Conservation (phyloP, 1,140 invertebrate species). For the Drosophila albomicans region DNA sequence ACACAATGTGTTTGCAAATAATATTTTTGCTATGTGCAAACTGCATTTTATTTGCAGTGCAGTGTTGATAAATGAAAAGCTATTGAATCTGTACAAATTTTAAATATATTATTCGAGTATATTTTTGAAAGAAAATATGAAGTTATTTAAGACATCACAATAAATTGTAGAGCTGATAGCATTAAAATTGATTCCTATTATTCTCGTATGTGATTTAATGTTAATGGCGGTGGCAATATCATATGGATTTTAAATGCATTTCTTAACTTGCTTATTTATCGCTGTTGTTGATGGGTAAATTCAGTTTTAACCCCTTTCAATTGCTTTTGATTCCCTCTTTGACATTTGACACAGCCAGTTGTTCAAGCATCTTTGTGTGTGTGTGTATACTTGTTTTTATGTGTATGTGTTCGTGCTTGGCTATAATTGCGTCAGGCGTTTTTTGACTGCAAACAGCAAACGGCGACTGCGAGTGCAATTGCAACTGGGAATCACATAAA, state of each 20-base stretch:
- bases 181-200: too few species aligned
- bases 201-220: too few species aligned
- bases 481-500: constrained; percentile 70
- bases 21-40: neutral
- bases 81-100: too few species aligned
- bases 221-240: neutral
- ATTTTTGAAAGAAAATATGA: too few species aligned
- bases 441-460: constrained; percentile 21
- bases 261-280: neutral
- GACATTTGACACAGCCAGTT: constrained; percentile 32
- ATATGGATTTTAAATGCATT: neutral
- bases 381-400: neutral
- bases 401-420: constrained; percentile 6
- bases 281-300: constrained; percentile 13
- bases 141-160: too few species aligned
- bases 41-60: neutral
- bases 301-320: constrained; percentile 4
- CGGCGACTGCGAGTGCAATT: constrained; percentile 13
- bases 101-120: too few species aligned
- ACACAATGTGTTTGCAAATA: neutral
- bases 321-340: constrained; percentile 44
- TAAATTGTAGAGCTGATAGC: too few species aligned
- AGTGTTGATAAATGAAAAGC: too few species aligned
- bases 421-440: constrained; percentile 64
- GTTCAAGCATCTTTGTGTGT: neutral